Base-by-base conservation (phyloP, 92 coral and sea anemone species). In the Hydrozoanthus gracilis region DNA sequence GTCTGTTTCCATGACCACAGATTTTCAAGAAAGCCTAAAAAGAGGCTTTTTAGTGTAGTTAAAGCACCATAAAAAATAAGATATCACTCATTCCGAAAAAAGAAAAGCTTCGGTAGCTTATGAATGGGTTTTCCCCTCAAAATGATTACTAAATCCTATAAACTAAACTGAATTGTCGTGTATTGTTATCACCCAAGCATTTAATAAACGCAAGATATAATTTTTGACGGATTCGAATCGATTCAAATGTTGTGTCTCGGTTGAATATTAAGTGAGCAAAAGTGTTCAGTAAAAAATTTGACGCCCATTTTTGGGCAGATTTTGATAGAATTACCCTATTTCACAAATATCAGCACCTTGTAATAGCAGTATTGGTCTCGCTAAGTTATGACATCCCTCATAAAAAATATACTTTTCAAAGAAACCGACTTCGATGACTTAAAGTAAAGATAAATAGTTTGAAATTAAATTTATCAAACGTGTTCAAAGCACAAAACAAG, bases 141-240 rank as follows among this genome's bases (percentile, higher is more conserved):
- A 60, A 3, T 46, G 50, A 45, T 79, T 46, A 46, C 8, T 67
- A 0, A 4, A 20, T 27, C 39, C 39, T 27, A 49, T 73, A 50
- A 11, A 3, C 73, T 44, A 39, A 78, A 44, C 10, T 54, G 15
- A 11, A 48, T 45, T 46, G 15, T 35, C 12, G 48, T 64, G 16
- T 47, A 8, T 61, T 61, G 51, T 51, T 16, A 75, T 52, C 52
- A 55, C 60, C 14, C 84, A 79, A 79, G 65, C 73, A 45, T 46
- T 45, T 11, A 61, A 48, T 44, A 79, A 47, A 79, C 11, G 68
- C 5, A 14, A 47, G 4, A 61, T n/a, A 15, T 15, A 78, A 39
- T 8, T 79, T 79, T 49, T 64, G 60, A 79, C 44, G 58, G 60
- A 48, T n/a, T 47, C n/a, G 46, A 3, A 7, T 49, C 8, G 49